Base-by-base conservation (phyloP, 2,797 vertebrate genomes). In the Salmo trutta region DNA sequence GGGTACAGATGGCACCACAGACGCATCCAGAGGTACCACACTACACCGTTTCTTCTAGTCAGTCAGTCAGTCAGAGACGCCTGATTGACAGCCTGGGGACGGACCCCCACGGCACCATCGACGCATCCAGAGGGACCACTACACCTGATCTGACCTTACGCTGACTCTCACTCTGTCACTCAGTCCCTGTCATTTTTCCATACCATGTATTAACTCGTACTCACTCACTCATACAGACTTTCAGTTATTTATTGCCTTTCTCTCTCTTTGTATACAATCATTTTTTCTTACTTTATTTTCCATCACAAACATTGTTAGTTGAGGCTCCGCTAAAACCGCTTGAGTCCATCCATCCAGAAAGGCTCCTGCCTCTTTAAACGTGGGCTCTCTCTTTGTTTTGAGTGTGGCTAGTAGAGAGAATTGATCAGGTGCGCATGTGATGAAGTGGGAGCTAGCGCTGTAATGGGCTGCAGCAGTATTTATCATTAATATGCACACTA, bases 1-100 rank as follows among this genome's bases (percentile, higher is more conserved):
- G 70, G 95, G 95, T 86, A 95, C 93, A 76, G 95, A 96, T 5
- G 93, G 96, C 0, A 93, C 96, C 86, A 97, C 97, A 0, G 98
- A 99, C 88, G 92, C 96, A 56, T 98, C 97, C 17, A 96, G 96
- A 97, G 97, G 98, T 99, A 93, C 27, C 7, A 19, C 29, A n/a
- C 29, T 27, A 24, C 51, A 17, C 27, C 1, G 3, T 31, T 8
- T 64, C 10, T 51, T 12, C 14, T 24, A 54, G 52, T 14, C 4
- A 54, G 14, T 54, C 10, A 17, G 53, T 17, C 4, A 53, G 53
- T 16, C 4, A 41, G 6, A 7, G 36, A 41, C 36, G 8, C 36
- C 36, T 41, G 36, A 10, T 10, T 41, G 36, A 41, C 36, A 41
- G 36, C 36, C 36, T 41, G 36, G 36, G 36, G 36, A 10, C 36